Evolutionary conservation across 2,797 vertebrate genomes (phyloP), one percentile per base, ranked within the genome.

Genomic region (Pogoniulus pusillus): DNA sequence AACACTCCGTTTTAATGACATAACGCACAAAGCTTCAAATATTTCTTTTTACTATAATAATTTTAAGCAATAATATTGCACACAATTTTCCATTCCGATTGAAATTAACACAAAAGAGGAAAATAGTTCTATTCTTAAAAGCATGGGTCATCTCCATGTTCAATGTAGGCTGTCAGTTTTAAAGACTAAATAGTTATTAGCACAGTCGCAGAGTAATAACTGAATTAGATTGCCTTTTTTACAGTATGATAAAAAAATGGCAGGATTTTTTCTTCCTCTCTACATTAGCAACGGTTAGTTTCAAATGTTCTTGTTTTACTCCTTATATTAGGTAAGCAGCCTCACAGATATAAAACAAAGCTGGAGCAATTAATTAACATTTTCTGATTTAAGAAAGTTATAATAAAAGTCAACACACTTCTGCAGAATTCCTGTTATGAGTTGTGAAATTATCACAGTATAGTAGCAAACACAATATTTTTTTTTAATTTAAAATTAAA

Each of bases 171-270:
- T 85, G 49, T 80, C 79, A 69, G 89, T 89, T 88, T 9, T 45
- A 93, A 96, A 87, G 47, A 47, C 81, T 86, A 80, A 92, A 84
- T 59, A 77, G 58, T 71, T 70, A 89, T 87, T 88, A 95, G 32
- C 8, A 66, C 27, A 75, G 85, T 78, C 59, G 51, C 63, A 92
- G 86, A 76, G 59, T 62, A 91, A 85, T 91, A 95, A 94, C 91
- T 87, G 70, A 81, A 92, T 91, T 78, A 57, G 62, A 94, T 72
- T 88, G 39, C 29, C 7, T 82, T 87, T 82, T 86, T 91, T 92
- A 65, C 47, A 70, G 39, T 88, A 54, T 51, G 49, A 63, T 22
- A 54, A 62, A 58, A 59, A 37, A 68, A 80, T 16, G 55, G 9
- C 6, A 32, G 47, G 0, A 16, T 60, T 82, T 72, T 74, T 45